Conservation (phyloP, 1,140 invertebrate genomes). For the Platyscapa corneri region DNA sequence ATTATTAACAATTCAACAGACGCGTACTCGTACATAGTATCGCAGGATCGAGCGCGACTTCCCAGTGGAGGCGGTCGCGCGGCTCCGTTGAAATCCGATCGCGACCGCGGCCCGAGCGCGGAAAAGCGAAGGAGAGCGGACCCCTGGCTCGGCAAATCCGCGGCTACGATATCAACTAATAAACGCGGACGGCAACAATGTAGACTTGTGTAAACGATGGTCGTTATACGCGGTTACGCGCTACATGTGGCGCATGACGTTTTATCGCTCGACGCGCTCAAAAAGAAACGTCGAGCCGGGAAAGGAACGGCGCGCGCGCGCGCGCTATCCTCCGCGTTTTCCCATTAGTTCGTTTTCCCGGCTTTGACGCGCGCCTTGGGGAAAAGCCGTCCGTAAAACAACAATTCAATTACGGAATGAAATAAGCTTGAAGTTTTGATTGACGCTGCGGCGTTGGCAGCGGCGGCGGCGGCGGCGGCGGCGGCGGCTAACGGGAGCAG, state of each 20-base stretch:
- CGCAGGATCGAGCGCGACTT: too few species aligned
- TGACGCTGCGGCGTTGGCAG: conserved; percentile 38
- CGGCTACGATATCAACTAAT: too few species aligned
- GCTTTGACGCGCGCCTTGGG: background rate
- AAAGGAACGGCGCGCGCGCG: background rate
- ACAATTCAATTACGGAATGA: conserved; percentile 45
- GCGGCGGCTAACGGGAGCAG: conserved; percentile 31
- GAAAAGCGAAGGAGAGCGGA: too few species aligned
- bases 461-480: conserved; percentile 32
- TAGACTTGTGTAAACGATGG: conserved; percentile 41
- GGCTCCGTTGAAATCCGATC: too few species aligned
- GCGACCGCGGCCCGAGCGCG: too few species aligned
- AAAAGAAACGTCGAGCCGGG: conserved; percentile 20
- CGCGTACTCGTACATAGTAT: too few species aligned
- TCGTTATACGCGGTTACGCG: conserved; percentile 62
- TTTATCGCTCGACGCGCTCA: conserved; percentile 49
- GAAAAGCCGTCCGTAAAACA: background rate
- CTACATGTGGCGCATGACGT: conserved; percentile 64
- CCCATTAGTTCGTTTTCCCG: background rate
- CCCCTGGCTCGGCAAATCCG: too few species aligned
- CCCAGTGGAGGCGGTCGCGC: too few species aligned
- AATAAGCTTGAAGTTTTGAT: conserved; percentile 54
- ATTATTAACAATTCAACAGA: too few species aligned
- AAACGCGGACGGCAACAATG: background rate
- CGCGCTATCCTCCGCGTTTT: background rate